Evolutionary conservation across 2,888 invertebrate species (phyloP).

Genomic region (Lasioglossum vierecki): DNA sequence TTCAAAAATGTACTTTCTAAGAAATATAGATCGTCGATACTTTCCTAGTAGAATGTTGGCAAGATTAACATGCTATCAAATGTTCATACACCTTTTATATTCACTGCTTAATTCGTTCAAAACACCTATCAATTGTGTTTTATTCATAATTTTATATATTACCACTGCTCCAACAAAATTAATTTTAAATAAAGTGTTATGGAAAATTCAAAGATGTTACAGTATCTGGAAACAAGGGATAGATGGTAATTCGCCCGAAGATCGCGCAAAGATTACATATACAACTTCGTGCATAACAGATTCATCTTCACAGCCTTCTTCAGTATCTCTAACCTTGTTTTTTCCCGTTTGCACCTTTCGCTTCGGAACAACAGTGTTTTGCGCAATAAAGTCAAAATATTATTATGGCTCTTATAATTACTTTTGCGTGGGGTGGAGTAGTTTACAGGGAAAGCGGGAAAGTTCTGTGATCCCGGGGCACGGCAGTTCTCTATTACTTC

Average conservation of each 20-base stretch:
- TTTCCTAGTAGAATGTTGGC: no score
- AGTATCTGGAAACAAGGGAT: no score
- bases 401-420: not conserved
- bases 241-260: not conserved
- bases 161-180: no score
- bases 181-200: no score
- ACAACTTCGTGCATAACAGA: not conserved
- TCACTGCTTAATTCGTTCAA: no score
- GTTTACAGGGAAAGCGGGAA: not conserved
- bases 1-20: no score
- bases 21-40: no score
- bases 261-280: not conserved
- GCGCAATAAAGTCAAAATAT: conserved; percentile 3
- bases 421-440: not conserved
- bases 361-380: not conserved
- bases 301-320: not conserved
- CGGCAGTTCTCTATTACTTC: not conserved
- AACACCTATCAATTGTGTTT: not conserved
- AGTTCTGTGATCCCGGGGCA: not conserved
- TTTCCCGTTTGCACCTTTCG: not conserved
- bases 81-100: no score
- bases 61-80: no score
- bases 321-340: not conserved
- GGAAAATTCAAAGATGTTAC: not conserved
- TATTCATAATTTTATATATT: not conserved